These are phyloP conservation scores for Hylomyscus alleni DNA, from an alignment of 2,797 vertebrate genomes.

Conservation along the genomic window DNA sequence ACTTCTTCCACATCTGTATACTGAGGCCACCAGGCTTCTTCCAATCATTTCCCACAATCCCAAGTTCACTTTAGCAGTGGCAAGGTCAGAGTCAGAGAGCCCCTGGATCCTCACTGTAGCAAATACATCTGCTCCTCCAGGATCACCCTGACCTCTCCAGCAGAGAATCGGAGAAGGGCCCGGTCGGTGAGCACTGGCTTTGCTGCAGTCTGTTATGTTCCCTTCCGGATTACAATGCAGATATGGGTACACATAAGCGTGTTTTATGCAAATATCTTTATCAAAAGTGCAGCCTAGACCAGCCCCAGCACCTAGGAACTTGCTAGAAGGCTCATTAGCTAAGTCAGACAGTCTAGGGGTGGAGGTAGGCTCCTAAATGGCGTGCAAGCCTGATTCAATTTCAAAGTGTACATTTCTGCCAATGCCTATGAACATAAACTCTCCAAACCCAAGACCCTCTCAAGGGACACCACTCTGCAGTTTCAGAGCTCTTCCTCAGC, in stretches of 20 bases:
- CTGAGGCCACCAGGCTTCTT: neutral
- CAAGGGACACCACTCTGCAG: fast-evolving
- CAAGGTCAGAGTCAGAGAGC: neutral
- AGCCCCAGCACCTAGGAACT: neutral
- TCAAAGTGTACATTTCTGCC: neutral
- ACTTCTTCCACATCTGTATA: neutral
- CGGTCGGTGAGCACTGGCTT: neutral
- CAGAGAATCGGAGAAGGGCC: neutral
- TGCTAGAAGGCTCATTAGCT: neutral
- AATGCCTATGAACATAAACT: neutral
- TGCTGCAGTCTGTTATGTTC: neutral
- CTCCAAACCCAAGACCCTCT: neutral
- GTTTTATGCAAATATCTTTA: neutral
- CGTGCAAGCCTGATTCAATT: neutral
- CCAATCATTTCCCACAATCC: neutral
- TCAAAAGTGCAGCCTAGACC: neutral
- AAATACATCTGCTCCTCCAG: neutral
- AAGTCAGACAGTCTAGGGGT: neutral
- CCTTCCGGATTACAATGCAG: neutral
- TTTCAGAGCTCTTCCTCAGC: neutral
- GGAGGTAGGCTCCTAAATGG: neutral
- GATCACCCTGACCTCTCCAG: neutral
- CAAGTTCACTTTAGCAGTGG: neutral
- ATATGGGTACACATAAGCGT: neutral
- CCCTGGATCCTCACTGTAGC: neutral